Percentiles rank a stretch among this genome's conserved stretches.
Evolutionary conservation across 1,140 invertebrate species (phyloP).

Genomic region (Plutomurus gul): DNA sequence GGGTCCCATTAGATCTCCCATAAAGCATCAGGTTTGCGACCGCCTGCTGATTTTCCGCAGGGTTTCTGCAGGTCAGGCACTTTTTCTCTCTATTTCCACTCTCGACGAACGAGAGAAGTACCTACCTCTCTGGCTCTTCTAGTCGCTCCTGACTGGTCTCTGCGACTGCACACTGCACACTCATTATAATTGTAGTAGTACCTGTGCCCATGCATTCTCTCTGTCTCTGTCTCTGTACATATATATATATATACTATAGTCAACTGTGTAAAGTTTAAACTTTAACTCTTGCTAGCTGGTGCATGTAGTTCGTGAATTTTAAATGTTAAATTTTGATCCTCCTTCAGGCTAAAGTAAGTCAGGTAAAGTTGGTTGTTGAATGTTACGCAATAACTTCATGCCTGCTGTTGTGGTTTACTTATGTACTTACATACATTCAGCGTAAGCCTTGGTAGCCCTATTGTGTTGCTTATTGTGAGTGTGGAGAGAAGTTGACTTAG

Average conservation of each 20-base stretch:
- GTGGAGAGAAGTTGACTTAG: not conserved
- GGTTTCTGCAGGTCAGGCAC: constrained; percentile 38
- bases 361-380: not conserved
- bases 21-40: constrained; percentile 49
- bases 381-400: constrained; percentile 21
- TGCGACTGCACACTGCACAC: not conserved
- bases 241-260: not conserved
- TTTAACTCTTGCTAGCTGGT: not conserved
- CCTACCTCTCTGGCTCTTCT: not conserved
- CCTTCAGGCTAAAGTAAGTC: not conserved
- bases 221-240: not conserved
- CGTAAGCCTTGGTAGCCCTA: not conserved
- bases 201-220: too few species aligned
- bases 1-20: constrained; percentile 43
- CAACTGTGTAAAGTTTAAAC: not conserved
- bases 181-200: too few species aligned
- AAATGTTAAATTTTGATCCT: constrained; percentile 4
- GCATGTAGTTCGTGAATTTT: not conserved
- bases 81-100: not conserved
- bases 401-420: not conserved
- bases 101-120: not conserved
- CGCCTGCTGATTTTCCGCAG: constrained; percentile 40
- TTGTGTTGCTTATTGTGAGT: not conserved
- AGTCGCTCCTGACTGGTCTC: not conserved
- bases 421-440: not conserved